Evolutionary conservation across 2,797 vertebrate genomes (phyloP).

Genomic region (Pipistrellus pygmaeus): DNA sequence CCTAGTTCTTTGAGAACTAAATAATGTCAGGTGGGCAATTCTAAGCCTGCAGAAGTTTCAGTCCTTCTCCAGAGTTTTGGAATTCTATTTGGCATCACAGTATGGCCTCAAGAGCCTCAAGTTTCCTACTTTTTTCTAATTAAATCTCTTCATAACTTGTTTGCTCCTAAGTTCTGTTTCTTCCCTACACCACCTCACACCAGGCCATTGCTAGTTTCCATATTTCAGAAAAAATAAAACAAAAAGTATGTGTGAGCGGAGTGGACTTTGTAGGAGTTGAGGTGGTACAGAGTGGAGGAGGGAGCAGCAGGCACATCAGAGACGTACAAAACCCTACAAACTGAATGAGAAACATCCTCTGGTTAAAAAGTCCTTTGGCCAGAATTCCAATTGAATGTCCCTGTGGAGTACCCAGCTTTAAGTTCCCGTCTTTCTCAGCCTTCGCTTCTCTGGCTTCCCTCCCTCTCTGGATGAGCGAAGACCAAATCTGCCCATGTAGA

Average conservation of each 20-base stretch:
- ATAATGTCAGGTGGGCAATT: neutral
- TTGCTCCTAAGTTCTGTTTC: neutral
- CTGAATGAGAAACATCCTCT: neutral
- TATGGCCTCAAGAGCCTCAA: neutral
- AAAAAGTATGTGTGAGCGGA: neutral
- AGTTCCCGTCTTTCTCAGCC: rapidly evolving
- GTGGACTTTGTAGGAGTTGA: neutral
- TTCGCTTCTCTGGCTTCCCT: rapidly evolving
- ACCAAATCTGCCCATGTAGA: neutral
- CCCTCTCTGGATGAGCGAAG: neutral
- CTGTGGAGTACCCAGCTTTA: neutral
- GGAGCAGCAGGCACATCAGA: neutral
- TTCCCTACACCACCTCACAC: neutral
- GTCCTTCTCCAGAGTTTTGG: neutral
- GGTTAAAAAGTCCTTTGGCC: neutral
- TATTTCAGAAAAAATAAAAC: neutral
- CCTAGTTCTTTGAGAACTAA: neutral
- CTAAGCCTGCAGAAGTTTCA: neutral
- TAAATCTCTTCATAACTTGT: neutral
- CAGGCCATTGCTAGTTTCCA: neutral
- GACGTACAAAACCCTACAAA: too few relatives aligned
- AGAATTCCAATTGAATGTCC: neutral
- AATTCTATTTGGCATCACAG: neutral
- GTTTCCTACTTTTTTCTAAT: neutral
- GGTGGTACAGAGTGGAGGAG: rapidly evolving